Conservation (phyloP, 2,797 vertebrate species). For the Helarctos malayanus region DNA sequence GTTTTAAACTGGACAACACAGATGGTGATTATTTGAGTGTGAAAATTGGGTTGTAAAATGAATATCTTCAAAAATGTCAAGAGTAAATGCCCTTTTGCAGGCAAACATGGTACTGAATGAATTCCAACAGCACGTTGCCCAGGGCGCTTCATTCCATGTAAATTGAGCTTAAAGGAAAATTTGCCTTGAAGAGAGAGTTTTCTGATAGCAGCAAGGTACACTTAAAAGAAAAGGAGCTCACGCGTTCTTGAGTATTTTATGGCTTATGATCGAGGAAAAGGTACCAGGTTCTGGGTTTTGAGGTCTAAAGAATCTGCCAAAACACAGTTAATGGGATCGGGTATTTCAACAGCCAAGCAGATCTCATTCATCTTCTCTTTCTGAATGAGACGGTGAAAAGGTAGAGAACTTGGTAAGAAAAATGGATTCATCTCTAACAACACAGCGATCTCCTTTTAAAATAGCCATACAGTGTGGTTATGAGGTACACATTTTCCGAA, state of each 20-base stretch:
- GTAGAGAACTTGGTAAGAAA: background rate
- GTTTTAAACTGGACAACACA: constrained; percentile 75
- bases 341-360: background rate
- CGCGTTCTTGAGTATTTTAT: constrained; percentile 10
- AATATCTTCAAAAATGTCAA: constrained; percentile 84
- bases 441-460: background rate
- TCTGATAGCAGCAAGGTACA: constrained; percentile 4
- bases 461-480: background rate
- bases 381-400: background rate
- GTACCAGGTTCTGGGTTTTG: background rate
- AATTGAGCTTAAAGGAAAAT: constrained; percentile 72
- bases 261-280: background rate
- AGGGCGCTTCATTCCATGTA: constrained; percentile 62
- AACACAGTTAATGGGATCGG: background rate
- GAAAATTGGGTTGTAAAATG: constrained; percentile 82
- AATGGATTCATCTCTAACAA: background rate
- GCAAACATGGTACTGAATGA: constrained; percentile 78
- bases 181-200: constrained; percentile 51
- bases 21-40: constrained; percentile 84
- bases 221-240: constrained; percentile 37
- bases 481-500: constrained; percentile 4
- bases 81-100: constrained; percentile 83
- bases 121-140: constrained; percentile 66
- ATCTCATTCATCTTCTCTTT: background rate
- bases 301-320: background rate